Evolutionary conservation across 2,888 invertebrate species (phyloP).

Genomic region (Acanthacorydalis orientalis): DNA sequence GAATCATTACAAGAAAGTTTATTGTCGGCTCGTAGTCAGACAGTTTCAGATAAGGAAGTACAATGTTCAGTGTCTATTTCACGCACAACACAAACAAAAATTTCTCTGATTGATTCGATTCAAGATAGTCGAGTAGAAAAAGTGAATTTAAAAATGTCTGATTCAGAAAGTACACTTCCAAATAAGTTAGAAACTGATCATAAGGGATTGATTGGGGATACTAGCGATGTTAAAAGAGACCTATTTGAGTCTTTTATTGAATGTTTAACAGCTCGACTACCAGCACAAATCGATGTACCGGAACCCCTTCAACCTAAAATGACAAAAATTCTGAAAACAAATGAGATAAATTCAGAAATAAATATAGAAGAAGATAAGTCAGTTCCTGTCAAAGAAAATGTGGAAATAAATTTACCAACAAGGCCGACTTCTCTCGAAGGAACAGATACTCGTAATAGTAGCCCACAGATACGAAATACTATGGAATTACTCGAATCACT

Average conservation of each 20-base stretch:
- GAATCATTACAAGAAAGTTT: no score
- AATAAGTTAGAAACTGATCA: background rate
- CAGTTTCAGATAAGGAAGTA: background rate
- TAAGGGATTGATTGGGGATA: background rate
- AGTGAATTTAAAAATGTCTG: background rate
- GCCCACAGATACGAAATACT: conserved; percentile 14
- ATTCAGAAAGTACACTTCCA: background rate
- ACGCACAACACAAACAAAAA: background rate
- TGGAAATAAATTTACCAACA: no score
- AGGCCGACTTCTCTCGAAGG: no score
- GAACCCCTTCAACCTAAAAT: no score
- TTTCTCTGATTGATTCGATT: background rate
- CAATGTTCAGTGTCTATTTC: no score
- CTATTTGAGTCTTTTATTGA: conserved; percentile 1
- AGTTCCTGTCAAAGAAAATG: no score
- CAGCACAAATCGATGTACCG: background rate
- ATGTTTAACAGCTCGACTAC: background rate
- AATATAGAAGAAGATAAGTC: no score
- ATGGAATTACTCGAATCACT: conserved; percentile 24
- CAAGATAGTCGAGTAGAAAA: background rate
- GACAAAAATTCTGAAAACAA: no score
- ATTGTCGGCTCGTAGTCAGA: background rate
- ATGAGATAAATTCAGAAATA: no score
- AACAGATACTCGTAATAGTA: background rate
- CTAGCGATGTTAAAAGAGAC: background rate